These are phyloP conservation scores for Benthosema pterotum DNA, from an alignment of 2,797 vertebrate species.

Conservation along the genomic window DNA sequence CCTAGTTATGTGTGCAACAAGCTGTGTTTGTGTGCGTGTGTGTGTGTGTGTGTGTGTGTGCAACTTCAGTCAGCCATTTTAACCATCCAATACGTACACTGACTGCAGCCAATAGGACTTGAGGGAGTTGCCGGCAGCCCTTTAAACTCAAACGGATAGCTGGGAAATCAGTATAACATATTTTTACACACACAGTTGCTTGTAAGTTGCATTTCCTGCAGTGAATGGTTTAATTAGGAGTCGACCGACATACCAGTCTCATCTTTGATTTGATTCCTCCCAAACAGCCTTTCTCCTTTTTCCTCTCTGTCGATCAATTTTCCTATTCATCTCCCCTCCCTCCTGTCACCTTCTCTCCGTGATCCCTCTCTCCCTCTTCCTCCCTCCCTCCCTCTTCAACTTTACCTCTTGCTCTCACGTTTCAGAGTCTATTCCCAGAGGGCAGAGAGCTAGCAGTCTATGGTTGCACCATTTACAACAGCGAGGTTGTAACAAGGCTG, in stretches of 20 bases:
- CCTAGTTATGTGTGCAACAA: constrained; percentile 7
- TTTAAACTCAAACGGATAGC: not conserved
- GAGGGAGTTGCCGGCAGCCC: constrained; percentile 10
- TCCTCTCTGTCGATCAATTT: constrained; percentile 56
- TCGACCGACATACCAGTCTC: constrained; percentile 10
- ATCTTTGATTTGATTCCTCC: constrained; percentile 35
- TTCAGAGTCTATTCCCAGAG: constrained; percentile 60
- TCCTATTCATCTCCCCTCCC: constrained; percentile 35
- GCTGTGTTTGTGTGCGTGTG: constrained; percentile 32
- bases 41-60: constrained; percentile 37
- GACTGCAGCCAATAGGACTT: constrained; percentile 28
- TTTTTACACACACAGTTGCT: constrained; percentile 5
- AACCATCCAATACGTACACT: no score
- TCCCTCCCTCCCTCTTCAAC: constrained; percentile 8
- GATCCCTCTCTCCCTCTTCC: constrained; percentile 33
- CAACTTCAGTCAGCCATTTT: constrained; percentile 69
- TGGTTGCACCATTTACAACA: constrained; percentile 44
- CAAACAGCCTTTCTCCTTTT: constrained; percentile 47
- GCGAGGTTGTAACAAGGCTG: constrained; percentile 55
- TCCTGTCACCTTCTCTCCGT: not conserved
- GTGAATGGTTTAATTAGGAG: constrained; percentile 44
- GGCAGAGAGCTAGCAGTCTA: constrained; percentile 49
- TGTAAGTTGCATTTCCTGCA: constrained; percentile 18
- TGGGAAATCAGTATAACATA: constrained; percentile 7
- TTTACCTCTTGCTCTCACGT: constrained; percentile 48